Evolutionary conservation across 2,113 vertebrate species (phyloP).

Genomic region (Plecotus auritus): DNA sequence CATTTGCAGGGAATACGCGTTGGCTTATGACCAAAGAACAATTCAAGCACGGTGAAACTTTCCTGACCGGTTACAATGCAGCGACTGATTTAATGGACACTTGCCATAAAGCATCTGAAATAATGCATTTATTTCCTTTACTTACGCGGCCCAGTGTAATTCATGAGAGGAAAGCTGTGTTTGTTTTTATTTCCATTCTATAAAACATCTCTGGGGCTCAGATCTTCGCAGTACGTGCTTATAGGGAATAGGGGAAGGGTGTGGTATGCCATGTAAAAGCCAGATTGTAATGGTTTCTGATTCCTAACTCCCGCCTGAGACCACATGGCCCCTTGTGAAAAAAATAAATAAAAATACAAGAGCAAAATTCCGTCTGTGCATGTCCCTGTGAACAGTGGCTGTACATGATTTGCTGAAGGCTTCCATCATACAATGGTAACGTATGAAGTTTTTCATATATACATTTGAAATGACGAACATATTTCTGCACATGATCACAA

Average conservation of each 20-base stretch:
- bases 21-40: background rate
- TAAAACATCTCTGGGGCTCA: constrained; percentile 56
- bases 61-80: background rate
- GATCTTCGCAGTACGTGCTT: background rate
- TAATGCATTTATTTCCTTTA: background rate
- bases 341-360: background rate
- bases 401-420: background rate
- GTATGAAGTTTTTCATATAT: background rate
- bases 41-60: background rate
- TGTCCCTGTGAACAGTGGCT: background rate
- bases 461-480: background rate
- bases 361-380: background rate
- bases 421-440: background rate
- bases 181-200: constrained; percentile 47
- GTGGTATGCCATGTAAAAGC: background rate
- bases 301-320: background rate
- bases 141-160: background rate
- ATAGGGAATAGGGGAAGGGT: background rate
- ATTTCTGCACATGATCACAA: background rate
- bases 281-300: background rate
- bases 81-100: background rate
- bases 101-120: background rate
- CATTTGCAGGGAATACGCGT: background rate
- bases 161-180: background rate
- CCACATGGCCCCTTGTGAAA: background rate